Evolutionary conservation across 2,113 vertebrate genomes (phyloP).

Genomic region (Pachypanchax playfairii): DNA sequence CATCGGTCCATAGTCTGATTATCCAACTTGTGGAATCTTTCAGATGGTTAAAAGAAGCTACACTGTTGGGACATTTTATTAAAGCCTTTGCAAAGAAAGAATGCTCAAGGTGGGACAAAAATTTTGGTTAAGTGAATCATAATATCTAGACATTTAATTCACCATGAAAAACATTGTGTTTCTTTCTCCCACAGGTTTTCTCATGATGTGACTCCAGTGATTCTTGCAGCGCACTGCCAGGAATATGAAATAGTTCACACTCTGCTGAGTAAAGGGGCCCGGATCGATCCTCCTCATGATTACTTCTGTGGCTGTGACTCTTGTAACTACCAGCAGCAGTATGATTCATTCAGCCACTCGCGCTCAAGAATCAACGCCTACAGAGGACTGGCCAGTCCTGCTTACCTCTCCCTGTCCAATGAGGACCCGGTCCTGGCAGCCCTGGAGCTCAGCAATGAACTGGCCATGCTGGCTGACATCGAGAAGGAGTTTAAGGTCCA

Average conservation of each 20-base stretch:
- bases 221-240: slow-evolving; percentile 94
- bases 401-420: slow-evolving; percentile 93
- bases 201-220: slow-evolving; percentile 94
- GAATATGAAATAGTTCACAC: slow-evolving; percentile 97
- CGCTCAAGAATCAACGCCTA: slow-evolving; percentile 97
- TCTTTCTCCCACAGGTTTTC: slow-evolving; percentile 80
- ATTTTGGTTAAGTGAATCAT: too few species aligned
- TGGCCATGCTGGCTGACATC: slow-evolving; percentile 93
- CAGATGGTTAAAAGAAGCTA: too few species aligned
- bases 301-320: slow-evolving; percentile 97
- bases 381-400: slow-evolving; percentile 94
- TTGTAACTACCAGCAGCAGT: slow-evolving; percentile 93
- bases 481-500: slow-evolving; percentile 99
- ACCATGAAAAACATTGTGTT: neutral
- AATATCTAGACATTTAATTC: neutral
- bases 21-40: too few species aligned
- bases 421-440: slow-evolving; percentile 96
- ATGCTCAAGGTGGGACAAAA: too few species aligned
- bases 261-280: slow-evolving; percentile 90
- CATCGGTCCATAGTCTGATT: too few species aligned
- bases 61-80: too few species aligned
- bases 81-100: too few species aligned
- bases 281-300: slow-evolving; percentile 92
- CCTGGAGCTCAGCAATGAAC: slow-evolving; percentile 95
- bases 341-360: slow-evolving; percentile 98